Evolutionary conservation across 2,113 vertebrate genomes (phyloP), one percentile per base, ranked within the genome.

Genomic region (Sardina pilchardus): DNA sequence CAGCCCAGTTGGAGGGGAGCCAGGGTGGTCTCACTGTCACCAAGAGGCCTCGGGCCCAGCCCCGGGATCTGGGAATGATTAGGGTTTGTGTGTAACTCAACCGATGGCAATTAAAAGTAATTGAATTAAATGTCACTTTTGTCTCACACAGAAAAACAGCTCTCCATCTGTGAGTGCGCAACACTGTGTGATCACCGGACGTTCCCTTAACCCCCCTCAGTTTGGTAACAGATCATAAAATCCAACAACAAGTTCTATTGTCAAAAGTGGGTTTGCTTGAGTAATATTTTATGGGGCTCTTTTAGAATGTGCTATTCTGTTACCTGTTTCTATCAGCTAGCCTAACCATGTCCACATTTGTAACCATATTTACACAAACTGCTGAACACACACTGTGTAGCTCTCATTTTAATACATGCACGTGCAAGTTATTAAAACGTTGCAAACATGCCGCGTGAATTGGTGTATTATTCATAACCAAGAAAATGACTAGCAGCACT

Each of bases 101-200:
- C 71, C 71, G 10, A 34, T 16, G 26, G 30, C 71, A 78, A 78
- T 78, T 78, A 78, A 78, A 78, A 34, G 30, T 78, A 78, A 78
- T 78, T 78, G 10, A 78, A 78, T 78, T 78, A 36, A 78, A 78
- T 78, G 71, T 78, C 71, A 78, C 71, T 78, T 78, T 78, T 78
- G 71, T 78, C 71, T 78, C 71, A 78, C 71, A 78, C 30, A 78
- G 30, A 36, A 36, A 78, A 78, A 78, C 26, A 78, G 53, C 53
- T 24, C 53, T 59, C 53, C 53, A 59, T 19, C 53, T 59, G 53
- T 19, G 53, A n/a, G n/a, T 24, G 19, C 21, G 53, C 53, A 59
- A 59, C 21, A 5, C 53, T 59, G 53, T 59, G 53, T 24, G 53
- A 59, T 59, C 53, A 59, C 34, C 71, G 71, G 71, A 78, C 14